Conservation (phyloP, 1,140 invertebrate species). For the Akabosia matsudoensis region DNA sequence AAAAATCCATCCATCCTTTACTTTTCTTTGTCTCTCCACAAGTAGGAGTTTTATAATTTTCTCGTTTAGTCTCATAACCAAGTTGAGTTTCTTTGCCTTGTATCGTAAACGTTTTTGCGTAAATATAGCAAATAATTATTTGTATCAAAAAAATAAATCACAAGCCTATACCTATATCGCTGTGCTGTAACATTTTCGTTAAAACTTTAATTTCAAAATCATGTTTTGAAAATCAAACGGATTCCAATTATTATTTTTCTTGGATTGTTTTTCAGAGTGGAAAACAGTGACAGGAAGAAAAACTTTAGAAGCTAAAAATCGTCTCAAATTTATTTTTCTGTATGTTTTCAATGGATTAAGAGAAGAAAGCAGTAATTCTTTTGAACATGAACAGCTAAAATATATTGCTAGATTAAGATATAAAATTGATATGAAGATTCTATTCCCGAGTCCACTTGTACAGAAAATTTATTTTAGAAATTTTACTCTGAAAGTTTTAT, state of each 20-base stretch:
- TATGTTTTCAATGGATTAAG: neutral
- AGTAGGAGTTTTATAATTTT: too few species aligned
- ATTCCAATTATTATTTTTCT: constrained; percentile 20
- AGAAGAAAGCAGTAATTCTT: neutral
- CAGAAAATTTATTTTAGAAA: constrained; percentile 2
- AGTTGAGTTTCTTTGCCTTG: too few species aligned
- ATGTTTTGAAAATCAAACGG: neutral
- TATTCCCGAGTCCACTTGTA: too few species aligned
- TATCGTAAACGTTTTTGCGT: too few species aligned
- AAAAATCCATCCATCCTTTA: constrained; percentile 16
- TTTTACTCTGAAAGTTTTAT: constrained; percentile 3
- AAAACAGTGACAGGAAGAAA: constrained; percentile 19
- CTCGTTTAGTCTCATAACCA: neutral
- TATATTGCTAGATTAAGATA: too few species aligned
- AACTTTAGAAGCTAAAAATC: constrained; percentile 19
- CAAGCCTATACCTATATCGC: too few species aligned
- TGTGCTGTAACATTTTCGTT: too few species aligned
- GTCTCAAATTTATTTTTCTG: neutral
- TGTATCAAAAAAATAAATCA: too few species aligned
- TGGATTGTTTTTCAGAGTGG: constrained; percentile 18
- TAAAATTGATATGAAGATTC: too few species aligned
- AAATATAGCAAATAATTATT: too few species aligned
- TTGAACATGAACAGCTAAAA: too few species aligned
- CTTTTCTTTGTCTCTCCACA: constrained; percentile 1
- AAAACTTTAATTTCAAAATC: neutral